These are phyloP conservation scores for Ia io DNA, from an alignment of 2,113 vertebrate species.

Conservation along the genomic window DNA sequence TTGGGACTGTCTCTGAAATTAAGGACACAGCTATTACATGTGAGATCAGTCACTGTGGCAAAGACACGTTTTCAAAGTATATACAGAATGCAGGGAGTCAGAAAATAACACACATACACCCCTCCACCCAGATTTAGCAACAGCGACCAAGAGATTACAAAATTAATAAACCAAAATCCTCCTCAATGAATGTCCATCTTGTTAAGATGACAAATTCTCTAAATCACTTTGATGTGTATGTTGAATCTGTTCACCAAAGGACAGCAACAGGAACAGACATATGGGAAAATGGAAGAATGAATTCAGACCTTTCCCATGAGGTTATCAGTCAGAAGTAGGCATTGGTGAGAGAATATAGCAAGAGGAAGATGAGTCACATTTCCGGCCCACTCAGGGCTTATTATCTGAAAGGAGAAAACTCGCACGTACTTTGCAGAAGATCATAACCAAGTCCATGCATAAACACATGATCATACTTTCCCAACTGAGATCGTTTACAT, in stretches of 20 bases:
- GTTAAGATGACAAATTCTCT: background rate
- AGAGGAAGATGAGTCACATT: background rate
- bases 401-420: background rate
- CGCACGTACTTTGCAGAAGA: background rate
- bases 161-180: no score
- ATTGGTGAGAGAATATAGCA: background rate
- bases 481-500: background rate
- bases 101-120: background rate
- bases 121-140: background rate
- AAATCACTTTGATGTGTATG: background rate
- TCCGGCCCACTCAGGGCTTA: background rate
- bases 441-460: background rate
- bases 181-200: background rate
- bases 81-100: background rate
- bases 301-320: background rate
- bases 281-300: background rate
- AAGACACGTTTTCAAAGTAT: background rate
- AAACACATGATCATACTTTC: background rate
- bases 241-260: background rate
- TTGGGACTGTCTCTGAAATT: background rate
- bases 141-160: background rate
- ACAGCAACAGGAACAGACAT: background rate
- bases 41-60: background rate
- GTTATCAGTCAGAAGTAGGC: background rate
- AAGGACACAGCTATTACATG: background rate